Evolutionary conservation across 2,888 invertebrate species (phyloP).

Genomic region (Tetheella fluctuosa): DNA sequence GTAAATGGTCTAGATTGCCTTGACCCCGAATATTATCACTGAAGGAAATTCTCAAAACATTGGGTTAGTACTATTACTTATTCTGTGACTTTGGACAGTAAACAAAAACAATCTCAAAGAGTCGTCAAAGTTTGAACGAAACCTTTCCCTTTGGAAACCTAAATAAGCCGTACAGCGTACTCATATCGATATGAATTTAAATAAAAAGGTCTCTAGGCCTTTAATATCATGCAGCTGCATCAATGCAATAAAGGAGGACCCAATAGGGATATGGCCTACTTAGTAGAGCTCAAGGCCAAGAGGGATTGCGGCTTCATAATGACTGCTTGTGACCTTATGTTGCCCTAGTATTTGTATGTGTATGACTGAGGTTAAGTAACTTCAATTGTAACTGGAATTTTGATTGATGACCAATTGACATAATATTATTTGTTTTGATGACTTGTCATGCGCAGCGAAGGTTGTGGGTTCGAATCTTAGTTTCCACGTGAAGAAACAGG

Average conservation of each 20-base stretch:
- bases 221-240: conserved; percentile 21
- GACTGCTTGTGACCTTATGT: not conserved
- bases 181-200: not conserved
- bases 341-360: conserved; percentile 1
- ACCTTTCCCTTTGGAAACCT: no score
- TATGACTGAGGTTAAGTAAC: not conserved
- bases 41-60: no score
- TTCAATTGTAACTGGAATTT: not conserved
- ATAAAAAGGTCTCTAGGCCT: not conserved
- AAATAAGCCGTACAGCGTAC: no score
- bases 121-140: not conserved
- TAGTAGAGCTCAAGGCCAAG: conserved; percentile 44
- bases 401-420: no score
- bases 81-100: not conserved
- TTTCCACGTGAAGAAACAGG: no score
- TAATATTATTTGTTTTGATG: no score
- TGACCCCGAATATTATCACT: no score
- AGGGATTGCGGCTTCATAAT: conserved; percentile 20
- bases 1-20: no score
- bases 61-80: no score
- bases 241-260: conserved; percentile 41
- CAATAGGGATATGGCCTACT: conserved; percentile 59
- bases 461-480: no score
- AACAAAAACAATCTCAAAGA: not conserved
- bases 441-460: no score